These are phyloP conservation scores for Colaptes auratus DNA, from an alignment of 2,113 vertebrate genomes.

Conservation along the genomic window DNA sequence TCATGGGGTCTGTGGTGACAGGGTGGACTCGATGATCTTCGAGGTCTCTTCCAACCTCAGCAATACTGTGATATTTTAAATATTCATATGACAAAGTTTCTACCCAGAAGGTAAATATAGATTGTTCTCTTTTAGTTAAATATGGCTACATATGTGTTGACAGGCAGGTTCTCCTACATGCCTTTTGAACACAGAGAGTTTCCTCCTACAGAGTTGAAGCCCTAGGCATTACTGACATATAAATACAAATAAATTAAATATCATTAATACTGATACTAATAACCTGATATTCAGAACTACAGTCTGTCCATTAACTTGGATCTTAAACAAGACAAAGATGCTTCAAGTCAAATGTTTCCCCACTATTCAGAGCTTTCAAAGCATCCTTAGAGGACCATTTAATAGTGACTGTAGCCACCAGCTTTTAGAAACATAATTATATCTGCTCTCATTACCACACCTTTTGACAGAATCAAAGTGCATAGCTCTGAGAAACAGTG, in stretches of 20 bases:
- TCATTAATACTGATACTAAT: neutral
- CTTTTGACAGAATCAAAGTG: conserved; percentile 36
- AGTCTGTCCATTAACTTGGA: neutral
- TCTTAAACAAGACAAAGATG: neutral
- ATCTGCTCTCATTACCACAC: conserved; percentile 15
- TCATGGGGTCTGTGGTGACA: no score
- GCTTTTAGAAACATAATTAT: conserved; percentile 26
- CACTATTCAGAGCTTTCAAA: neutral
- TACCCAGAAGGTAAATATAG: neutral
- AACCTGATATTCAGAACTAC: neutral
- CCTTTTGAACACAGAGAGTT: neutral
- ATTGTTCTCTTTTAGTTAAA: neutral
- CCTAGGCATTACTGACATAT: neutral
- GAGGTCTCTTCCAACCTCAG: no score
- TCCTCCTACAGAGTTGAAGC: neutral
- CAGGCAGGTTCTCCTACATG: neutral
- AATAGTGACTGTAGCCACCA: neutral
- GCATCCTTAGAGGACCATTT: neutral
- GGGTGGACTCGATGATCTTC: no score
- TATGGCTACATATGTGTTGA: neutral
- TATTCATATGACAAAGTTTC: neutral
- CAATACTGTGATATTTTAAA: neutral
- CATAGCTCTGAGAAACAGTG: neutral
- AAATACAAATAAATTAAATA: neutral
- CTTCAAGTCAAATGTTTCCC: neutral